Evolutionary conservation across 64 coral and sea anemone species (phyloP).

Genomic region (Montipora capricornis): DNA sequence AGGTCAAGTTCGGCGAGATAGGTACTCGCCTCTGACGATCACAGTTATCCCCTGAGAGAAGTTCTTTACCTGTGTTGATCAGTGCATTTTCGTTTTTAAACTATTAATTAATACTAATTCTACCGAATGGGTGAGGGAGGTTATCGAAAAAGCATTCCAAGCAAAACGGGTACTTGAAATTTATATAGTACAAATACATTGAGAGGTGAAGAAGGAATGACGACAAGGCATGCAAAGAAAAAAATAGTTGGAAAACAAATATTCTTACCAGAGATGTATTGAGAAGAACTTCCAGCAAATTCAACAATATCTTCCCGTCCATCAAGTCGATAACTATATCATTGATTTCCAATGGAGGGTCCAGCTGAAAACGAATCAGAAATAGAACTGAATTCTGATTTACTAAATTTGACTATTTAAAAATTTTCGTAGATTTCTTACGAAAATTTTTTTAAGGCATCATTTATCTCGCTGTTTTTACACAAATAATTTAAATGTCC

Average conservation of each 20-base stretch:
- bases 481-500: no score
- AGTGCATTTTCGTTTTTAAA: neutral
- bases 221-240: neutral
- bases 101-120: neutral
- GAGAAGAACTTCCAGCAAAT: conserved; percentile 76
- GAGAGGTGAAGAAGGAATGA: no score
- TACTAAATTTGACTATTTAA: neutral
- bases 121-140: no score
- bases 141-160: no score
- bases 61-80: neutral
- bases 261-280: conserved; percentile 70
- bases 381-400: neutral
- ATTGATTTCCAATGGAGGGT: conserved; percentile 67
- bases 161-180: no score
- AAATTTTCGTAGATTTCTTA: neutral
- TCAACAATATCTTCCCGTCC: conserved; percentile 77
- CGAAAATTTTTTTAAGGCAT: neutral
- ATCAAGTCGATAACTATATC: conserved; percentile 71
- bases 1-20: no score
- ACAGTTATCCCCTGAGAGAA: neutral
- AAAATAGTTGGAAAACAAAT: neutral
- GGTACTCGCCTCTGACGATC: neutral
- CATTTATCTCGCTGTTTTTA: neutral
- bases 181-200: no score
- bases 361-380: neutral